phyloP scores from a whole-genome alignment of 2,888 invertebrate genomes.

The Balanococcus diminutus region DNA sequence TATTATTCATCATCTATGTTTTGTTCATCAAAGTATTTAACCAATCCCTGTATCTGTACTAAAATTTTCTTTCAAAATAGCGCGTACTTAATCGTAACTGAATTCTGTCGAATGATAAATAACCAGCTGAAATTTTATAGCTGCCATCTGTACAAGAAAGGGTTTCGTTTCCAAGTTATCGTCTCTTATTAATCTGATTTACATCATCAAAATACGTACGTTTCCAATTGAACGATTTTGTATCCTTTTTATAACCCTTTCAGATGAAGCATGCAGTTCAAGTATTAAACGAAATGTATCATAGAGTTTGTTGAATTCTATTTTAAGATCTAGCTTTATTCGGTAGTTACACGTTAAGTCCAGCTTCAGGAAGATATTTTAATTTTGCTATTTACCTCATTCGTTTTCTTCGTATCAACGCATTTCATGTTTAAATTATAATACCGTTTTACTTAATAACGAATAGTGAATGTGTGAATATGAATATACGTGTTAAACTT shows the following conservation, averaged over 20 bases:
- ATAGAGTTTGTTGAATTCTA: slow-evolving; percentile 42
- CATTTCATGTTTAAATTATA: slow-evolving; percentile 27
- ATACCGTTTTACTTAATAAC: slow-evolving; percentile 34
- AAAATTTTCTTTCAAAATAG: neutral
- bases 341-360: slow-evolving; percentile 21
- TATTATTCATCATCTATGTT: neutral
- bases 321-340: slow-evolving; percentile 43
- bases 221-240: neutral
- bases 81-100: neutral
- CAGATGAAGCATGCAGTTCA: slow-evolving; percentile 38
- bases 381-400: slow-evolving; percentile 18
- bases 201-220: neutral
- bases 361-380: neutral
- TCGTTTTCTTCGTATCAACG: slow-evolving; percentile 33
- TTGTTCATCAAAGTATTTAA: neutral
- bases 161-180: neutral
- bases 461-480: slow-evolving; percentile 42
- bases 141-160: neutral
- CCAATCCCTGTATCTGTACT: neutral
- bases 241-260: neutral
- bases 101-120: neutral
- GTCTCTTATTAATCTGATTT: neutral
- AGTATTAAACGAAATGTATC: slow-evolving; percentile 45
- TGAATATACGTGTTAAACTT: slow-evolving; percentile 24
- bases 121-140: neutral